Evolutionary conservation across 23 tunicate species (phyloP).

Genomic region (Styela clava): DNA sequence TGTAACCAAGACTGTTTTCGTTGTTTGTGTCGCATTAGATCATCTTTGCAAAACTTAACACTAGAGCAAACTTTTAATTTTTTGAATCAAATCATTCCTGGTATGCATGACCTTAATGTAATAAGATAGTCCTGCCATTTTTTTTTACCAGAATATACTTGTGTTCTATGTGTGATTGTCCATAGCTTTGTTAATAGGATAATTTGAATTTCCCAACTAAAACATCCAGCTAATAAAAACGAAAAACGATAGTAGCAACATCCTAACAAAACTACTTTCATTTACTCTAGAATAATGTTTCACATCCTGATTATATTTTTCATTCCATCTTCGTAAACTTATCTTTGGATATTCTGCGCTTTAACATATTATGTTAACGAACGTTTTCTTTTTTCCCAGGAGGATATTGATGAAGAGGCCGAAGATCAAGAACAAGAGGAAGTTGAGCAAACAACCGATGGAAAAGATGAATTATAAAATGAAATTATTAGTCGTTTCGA

Average conservation of each 20-base stretch:
- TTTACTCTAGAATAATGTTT: neutral
- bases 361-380: neutral
- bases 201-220: too few species aligned
- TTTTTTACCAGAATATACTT: too few species aligned
- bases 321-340: neutral
- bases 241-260: neutral
- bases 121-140: too few species aligned
- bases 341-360: neutral
- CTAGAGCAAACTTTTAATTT: too few species aligned
- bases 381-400: slow-evolving; percentile 24
- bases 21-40: too few species aligned
- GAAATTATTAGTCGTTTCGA: neutral
- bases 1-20: too few species aligned
- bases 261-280: neutral
- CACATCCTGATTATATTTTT: neutral
- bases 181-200: too few species aligned
- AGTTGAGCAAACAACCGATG: slow-evolving; percentile 28
- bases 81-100: too few species aligned
- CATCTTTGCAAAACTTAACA: too few species aligned
- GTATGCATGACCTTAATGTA: too few species aligned
- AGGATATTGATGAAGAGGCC: slow-evolving; percentile 59
- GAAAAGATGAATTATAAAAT: slow-evolving; percentile 64
- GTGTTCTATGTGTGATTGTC: too few species aligned
- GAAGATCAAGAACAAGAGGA: slow-evolving; percentile 80
- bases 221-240: neutral